These are phyloP conservation scores for Drosophila koepferae DNA, from an alignment of 2,888 invertebrate species.

Conservation along the genomic window DNA sequence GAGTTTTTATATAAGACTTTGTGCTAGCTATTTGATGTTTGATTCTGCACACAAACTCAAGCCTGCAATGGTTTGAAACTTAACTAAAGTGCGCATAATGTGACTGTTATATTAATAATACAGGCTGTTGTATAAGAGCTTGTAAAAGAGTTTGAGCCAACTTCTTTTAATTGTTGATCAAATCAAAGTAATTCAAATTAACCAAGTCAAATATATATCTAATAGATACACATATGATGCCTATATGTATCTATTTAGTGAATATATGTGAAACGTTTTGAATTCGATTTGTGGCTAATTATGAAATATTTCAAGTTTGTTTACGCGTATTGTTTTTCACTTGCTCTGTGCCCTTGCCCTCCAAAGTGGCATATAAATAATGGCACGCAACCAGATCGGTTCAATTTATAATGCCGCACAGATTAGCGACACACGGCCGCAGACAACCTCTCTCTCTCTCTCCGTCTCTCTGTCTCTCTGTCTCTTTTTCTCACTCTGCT, in stretches of 20 bases:
- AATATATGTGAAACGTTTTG: not conserved
- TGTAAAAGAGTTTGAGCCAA: not conserved
- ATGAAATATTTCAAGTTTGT: conserved; percentile 18
- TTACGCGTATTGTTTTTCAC: conserved; percentile 22
- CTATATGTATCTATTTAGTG: not conserved
- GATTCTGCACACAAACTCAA: no score
- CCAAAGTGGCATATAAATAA: conserved; percentile 34
- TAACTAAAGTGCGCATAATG: not conserved
- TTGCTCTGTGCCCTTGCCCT: conserved; percentile 35
- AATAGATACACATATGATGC: no score
- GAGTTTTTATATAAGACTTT: no score
- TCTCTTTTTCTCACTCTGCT: no score
- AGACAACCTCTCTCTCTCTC: not conserved
- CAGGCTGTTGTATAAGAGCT: not conserved
- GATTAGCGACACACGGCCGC: conserved; percentile 51
- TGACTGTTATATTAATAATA: not conserved
- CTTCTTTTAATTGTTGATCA: not conserved
- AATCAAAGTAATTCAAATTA: not conserved
- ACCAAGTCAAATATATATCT: not conserved
- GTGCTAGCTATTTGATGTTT: no score
- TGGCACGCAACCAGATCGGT: conserved; percentile 62
- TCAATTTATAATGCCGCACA: conserved; percentile 51
- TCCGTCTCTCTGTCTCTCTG: not conserved
- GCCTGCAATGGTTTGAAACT: not conserved
- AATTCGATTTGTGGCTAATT: conserved; percentile 17